A percentile compares a stretch with the other conserved stretches of the same genome.
Conservation (phyloP, 2,888 invertebrate genomes). For the Tipula lateralis region DNA sequence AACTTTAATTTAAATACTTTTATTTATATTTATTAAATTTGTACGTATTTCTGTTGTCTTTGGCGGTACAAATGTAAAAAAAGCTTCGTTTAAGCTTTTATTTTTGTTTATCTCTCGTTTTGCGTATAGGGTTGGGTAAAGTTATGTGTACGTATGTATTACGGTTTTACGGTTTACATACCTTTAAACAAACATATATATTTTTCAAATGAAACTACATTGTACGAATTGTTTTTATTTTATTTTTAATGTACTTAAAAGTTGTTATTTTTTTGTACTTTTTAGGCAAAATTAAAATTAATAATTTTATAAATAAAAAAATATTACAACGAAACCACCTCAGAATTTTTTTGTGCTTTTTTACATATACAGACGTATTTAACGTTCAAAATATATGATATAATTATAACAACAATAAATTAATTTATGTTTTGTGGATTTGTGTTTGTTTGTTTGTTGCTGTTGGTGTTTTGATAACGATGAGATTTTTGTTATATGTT, state of each 20-base stretch:
- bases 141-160: not conserved
- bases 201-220: constrained; percentile 5
- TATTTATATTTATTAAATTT: not conserved
- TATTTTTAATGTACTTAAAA: constrained; percentile 13
- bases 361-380: not conserved
- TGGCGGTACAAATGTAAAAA: not conserved
- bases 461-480: not conserved
- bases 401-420: not conserved
- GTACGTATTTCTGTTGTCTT: not conserved
- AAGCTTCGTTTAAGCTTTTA: not conserved
- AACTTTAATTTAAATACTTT: not conserved
- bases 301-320: not conserved
- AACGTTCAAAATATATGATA: not conserved
- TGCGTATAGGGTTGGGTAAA: not conserved
- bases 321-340: not conserved
- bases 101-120: not conserved
- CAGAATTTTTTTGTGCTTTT: not conserved
- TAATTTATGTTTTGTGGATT: not conserved
- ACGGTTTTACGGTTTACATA: constrained; percentile 19
- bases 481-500: not conserved
- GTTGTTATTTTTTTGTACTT: not conserved
- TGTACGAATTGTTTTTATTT: not conserved
- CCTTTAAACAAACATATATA: not conserved
- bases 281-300: not conserved
- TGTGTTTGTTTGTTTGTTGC: not conserved